Evolutionary conservation across 2,797 vertebrate species (phyloP), one percentile per base, ranked within the genome.

Genomic region (Catamblyrhynchus diadema): DNA sequence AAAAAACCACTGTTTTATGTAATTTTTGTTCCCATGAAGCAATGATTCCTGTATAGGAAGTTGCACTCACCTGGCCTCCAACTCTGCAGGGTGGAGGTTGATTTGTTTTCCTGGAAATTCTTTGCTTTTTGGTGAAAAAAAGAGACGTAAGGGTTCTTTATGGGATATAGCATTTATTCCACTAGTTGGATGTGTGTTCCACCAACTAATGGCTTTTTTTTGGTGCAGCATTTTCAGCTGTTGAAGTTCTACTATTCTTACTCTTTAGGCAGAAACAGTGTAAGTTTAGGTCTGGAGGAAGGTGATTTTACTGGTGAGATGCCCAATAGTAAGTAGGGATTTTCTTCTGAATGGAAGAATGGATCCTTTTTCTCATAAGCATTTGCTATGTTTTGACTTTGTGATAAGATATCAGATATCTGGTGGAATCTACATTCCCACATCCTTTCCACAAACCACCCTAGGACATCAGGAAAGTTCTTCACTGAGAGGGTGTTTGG

Each of bases 21-120:
- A 51, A 33, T 61, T 87, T 94, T 94, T 95, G 39, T 74, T 85
- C 42, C 71, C 53, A 54, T 78, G 53, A 84, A 85, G 47, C 18
- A 89, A 17, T 80, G 82, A 93, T 82, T 92, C 45, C 0, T 0
- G 44, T 80, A 35, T 20, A 77, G 57, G 32, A 89, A 79, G 35
- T 85, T 72, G 37, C 22, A 64, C 45, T 95, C 61, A 85, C 18
- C 33, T 88, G 73, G 28, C 51, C 24, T 84, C 54, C 32, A 87
- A 3, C 35, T n/a, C 16, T 61, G 27, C 56, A 59, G 74, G 28
- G 51, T 64, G 25, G 51, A 75, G 9, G 13, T 39, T 88, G 23
- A 67, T 89, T 78, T 94, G 8, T 92, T 95, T 92, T 74, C 45
- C n/a, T 78, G 35, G 11, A 64, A 61, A 82, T 67, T 70, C 67